phyloP scores from a whole-genome alignment of 2,113 vertebrate genomes.

The Gila orcuttii region DNA sequence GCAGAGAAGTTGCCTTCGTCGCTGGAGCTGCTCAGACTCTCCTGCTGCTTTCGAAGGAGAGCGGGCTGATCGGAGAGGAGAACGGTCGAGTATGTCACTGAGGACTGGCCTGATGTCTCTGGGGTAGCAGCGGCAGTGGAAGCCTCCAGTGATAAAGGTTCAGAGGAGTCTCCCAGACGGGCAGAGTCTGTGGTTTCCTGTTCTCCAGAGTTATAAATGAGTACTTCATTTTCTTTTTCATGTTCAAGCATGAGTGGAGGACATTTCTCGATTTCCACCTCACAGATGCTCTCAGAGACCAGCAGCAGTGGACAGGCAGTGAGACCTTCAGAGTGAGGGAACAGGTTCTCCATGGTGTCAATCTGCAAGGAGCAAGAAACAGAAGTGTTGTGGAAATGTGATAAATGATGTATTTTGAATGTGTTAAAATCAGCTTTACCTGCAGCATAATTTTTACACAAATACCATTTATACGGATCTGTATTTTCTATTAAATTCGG shows the following conservation, averaged over 20 bases:
- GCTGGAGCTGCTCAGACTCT: slow-evolving; percentile 66
- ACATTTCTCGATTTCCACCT: slow-evolving; percentile 78
- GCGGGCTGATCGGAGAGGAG: slow-evolving; percentile 59
- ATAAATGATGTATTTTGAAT: not conserved
- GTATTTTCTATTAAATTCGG: no score
- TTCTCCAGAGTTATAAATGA: slow-evolving; percentile 19
- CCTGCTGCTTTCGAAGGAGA: slow-evolving; percentile 60
- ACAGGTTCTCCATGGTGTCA: slow-evolving; percentile 85
- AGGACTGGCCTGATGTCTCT: slow-evolving; percentile 70
- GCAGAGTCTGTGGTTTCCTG: not conserved
- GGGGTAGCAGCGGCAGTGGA: slow-evolving; percentile 33
- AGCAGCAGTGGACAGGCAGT: slow-evolving; percentile 82
- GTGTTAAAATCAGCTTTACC: not conserved
- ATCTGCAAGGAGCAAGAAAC: slow-evolving; percentile 73
- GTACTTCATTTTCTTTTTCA: slow-evolving; percentile 53
- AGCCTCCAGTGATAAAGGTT: slow-evolving; percentile 39
- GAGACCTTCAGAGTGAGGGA: slow-evolving; percentile 75
- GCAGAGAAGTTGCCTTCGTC: slow-evolving; percentile 74
- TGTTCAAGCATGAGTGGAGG: slow-evolving; percentile 54
- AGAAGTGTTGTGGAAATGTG: not conserved
- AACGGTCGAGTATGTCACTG: slow-evolving; percentile 80
- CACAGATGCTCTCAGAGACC: slow-evolving; percentile 83
- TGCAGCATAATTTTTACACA: not conserved
- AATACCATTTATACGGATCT: not conserved
- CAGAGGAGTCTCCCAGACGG: slow-evolving; percentile 30